These are phyloP conservation scores for Alsophila aescularia DNA, from an alignment of 2,888 invertebrate genomes.

Conservation along the genomic window DNA sequence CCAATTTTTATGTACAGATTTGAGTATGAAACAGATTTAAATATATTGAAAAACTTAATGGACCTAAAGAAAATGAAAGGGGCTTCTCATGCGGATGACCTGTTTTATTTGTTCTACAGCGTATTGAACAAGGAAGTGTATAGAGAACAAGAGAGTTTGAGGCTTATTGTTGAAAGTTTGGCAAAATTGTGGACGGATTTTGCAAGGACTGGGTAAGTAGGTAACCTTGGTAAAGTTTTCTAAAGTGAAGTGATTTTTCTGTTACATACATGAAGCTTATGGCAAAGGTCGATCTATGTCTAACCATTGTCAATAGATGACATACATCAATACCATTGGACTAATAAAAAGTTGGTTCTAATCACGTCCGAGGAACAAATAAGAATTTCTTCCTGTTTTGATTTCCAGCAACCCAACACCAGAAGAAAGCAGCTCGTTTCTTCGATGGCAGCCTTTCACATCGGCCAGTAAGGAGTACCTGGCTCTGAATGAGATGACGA, in stretches of 20 bases:
- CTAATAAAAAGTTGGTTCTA: too few relatives aligned
- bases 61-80: conserved; percentile 54
- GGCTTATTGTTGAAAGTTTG: conserved; percentile 59
- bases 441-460: conserved; percentile 64
- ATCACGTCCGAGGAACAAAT: too few relatives aligned
- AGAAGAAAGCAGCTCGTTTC: conserved; percentile 46
- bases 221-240: too few relatives aligned
- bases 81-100: conserved; percentile 76
- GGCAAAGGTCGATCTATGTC: too few relatives aligned
- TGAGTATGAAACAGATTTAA: conserved; percentile 60
- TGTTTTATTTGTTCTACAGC: conserved; percentile 73
- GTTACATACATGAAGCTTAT: too few relatives aligned
- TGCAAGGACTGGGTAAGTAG: conserved; percentile 64
- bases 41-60: conserved; percentile 52
- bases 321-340: too few relatives aligned
- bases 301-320: too few relatives aligned
- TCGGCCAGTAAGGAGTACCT: conserved; percentile 57
- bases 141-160: conserved; percentile 49
- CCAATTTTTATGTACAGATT: conserved; percentile 62
- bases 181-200: conserved; percentile 76
- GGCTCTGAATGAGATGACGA: conserved; percentile 55
- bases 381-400: not conserved
- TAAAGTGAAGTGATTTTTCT: too few relatives aligned
- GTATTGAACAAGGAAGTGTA: conserved; percentile 60
- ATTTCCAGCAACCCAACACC: conserved; percentile 64